phyloP scores from a whole-genome alignment of 2,888 invertebrate species.

The Opisthograptis luteolata region DNA sequence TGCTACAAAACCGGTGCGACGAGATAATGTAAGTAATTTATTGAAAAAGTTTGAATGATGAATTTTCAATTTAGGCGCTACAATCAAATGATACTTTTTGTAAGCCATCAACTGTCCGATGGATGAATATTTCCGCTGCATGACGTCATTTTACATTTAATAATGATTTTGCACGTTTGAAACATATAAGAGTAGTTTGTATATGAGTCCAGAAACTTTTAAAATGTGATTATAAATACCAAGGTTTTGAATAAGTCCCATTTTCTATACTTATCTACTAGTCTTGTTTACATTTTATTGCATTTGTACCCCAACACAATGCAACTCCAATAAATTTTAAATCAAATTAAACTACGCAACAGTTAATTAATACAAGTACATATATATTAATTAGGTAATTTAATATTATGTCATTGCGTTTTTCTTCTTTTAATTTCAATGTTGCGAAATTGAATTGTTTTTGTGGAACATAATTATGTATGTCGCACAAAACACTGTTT shows the following conservation, averaged over 20 bases:
- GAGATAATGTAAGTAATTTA: constrained; percentile 81
- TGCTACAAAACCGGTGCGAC: constrained; percentile 76
- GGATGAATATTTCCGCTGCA: constrained; percentile 72
- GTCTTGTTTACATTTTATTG: neutral
- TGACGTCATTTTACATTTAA: constrained; percentile 57
- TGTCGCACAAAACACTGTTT: constrained; percentile 30
- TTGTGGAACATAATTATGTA: constrained; percentile 22
- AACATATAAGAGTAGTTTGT: constrained; percentile 57
- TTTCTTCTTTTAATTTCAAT: constrained; percentile 17
- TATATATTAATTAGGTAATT: neutral
- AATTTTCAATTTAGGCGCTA: constrained; percentile 63
- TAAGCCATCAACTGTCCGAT: constrained; percentile 72
- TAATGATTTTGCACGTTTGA: constrained; percentile 65
- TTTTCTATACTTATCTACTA: neutral
- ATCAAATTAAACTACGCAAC: neutral
- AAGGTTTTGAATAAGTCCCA: constrained; percentile 16
- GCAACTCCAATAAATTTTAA: neutral
- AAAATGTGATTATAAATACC: constrained; percentile 23
- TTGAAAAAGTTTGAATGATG: constrained; percentile 68
- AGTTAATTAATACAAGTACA: neutral
- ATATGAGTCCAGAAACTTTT: constrained; percentile 30
- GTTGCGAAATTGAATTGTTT: constrained; percentile 74
- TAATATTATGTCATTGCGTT: neutral
- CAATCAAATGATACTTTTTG: constrained; percentile 53
- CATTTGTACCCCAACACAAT: constrained; percentile 1